These are phyloP conservation scores for Macrotrachela quadricornifera DNA, from an alignment of 1,140 invertebrate species.

Conservation along the genomic window DNA sequence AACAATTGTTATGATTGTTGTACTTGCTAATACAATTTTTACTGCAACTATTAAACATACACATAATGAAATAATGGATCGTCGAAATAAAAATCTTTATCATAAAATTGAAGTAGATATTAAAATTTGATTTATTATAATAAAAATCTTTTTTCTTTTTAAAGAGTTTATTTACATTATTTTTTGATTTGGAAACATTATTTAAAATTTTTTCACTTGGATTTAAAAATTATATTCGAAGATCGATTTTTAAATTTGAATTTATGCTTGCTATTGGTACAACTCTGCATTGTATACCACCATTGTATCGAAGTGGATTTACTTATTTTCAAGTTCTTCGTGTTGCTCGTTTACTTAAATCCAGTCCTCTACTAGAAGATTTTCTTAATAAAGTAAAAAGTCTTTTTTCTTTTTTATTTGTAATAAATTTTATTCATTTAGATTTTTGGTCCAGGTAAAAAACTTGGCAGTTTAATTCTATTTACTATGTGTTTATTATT, in stretches of 20 bases:
- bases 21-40: conserved; percentile 77
- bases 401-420: not conserved
- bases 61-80: conserved; percentile 44
- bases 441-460: conserved; percentile 97
- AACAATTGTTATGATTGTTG: conserved; percentile 72
- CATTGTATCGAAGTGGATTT: conserved; percentile 60
- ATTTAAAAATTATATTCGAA: conserved; percentile 72
- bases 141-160: conserved; percentile 14
- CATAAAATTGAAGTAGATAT: conserved; percentile 54
- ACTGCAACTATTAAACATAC: conserved; percentile 89
- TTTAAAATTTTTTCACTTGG: conserved; percentile 96
- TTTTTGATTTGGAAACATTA: conserved; percentile 77
- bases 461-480: conserved; percentile 86
- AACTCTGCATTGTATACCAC: conserved; percentile 71
- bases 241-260: conserved; percentile 95
- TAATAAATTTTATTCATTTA: conserved; percentile 10
- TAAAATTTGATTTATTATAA: not conserved
- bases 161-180: conserved; percentile 67
- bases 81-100: conserved; percentile 40
- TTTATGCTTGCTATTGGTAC: conserved; percentile 77
- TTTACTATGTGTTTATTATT: conserved; percentile 97
- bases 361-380: conserved; percentile 90
- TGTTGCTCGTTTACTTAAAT: conserved; percentile 84
- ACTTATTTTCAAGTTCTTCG: conserved; percentile 79
- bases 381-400: conserved; percentile 77